Conservation (phyloP, 2,888 invertebrate genomes). For the Brachyopa scutellaris region DNA sequence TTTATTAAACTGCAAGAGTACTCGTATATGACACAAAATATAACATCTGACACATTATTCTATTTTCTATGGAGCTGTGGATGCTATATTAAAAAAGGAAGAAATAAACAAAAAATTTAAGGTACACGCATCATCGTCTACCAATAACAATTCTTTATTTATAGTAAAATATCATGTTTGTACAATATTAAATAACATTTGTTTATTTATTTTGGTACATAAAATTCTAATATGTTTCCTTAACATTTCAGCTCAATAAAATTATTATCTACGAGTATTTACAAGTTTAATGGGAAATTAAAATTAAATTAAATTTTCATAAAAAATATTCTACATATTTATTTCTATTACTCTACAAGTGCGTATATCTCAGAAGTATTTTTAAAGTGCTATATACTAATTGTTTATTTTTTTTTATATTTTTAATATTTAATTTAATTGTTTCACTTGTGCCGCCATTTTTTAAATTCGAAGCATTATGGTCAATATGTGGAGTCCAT, state of each 20-base stretch:
- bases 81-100: too few species aligned
- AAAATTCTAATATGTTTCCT: neutral
- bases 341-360: slow-evolving; percentile 26
- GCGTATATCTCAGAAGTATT: slow-evolving; percentile 45
- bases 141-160: slow-evolving; percentile 55
- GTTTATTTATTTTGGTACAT: slow-evolving; percentile 35
- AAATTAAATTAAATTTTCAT: slow-evolving; percentile 10
- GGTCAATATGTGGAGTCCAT: slow-evolving; percentile 7
- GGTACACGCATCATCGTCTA: slow-evolving; percentile 19
- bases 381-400: slow-evolving; percentile 33
- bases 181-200: slow-evolving; percentile 51
- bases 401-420: neutral
- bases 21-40: too few species aligned
- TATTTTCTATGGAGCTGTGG: too few species aligned
- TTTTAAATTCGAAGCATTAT: slow-evolving; percentile 63
- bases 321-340: slow-evolving; percentile 3
- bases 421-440: slow-evolving; percentile 62
- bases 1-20: too few species aligned
- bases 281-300: slow-evolving; percentile 1
- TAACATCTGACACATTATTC: too few species aligned
- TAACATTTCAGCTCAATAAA: slow-evolving; percentile 22
- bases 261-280: slow-evolving; percentile 24
- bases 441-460: slow-evolving; percentile 52
- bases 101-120: too few species aligned
- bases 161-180: slow-evolving; percentile 42